Evolutionary conservation across 2,113 vertebrate species (phyloP), one percentile per base, ranked within the genome.

Genomic region (Centrocercus urophasianus): DNA sequence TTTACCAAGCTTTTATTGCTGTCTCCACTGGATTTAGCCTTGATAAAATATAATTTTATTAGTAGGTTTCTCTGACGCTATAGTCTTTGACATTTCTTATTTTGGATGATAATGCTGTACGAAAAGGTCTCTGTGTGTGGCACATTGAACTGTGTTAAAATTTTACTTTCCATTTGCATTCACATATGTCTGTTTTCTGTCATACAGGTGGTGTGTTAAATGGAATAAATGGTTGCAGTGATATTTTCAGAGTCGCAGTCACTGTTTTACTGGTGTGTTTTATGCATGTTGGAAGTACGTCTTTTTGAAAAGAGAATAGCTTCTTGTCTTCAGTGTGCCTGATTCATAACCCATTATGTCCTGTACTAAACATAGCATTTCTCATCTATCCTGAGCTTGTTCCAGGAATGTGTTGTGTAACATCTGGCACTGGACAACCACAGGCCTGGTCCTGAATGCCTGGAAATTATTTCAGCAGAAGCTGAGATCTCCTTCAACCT

Each of bases 361-460:
- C 84, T 77, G 0, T 72, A 79, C 67, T 91, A 96, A 95, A 92
- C 84, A 92, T 54, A 95, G 71, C 84, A 28, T 50, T 85, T 85
- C 89, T 95, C 91, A 42, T 83, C 82, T 70, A 34, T 0, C 71
- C 93, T 94, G 96, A 84, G 40, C 45, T 89, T 3, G 11, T 76
- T 92, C 94, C 93, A 93, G 94, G 87, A 96, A 96, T 89, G 75
- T 96, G 91, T 95, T 93, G 89, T 96, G 94, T 93, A 93, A 95
- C 79, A 93, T 76, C 91, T 96, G 94, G 91, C 82, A 85, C 34
- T 32, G 64, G 21, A 36, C 54, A 59, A 13, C 42, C 74, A 74
- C 78, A 76, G 84, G 67, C 75, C 5, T 17, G 34, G 50, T 93
- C 78, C 67, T 2, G 5, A 90, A 52, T 0, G 65, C 57, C 48